phyloP scores from a whole-genome alignment of 1,140 invertebrate species.

The Drosophila orosa region DNA sequence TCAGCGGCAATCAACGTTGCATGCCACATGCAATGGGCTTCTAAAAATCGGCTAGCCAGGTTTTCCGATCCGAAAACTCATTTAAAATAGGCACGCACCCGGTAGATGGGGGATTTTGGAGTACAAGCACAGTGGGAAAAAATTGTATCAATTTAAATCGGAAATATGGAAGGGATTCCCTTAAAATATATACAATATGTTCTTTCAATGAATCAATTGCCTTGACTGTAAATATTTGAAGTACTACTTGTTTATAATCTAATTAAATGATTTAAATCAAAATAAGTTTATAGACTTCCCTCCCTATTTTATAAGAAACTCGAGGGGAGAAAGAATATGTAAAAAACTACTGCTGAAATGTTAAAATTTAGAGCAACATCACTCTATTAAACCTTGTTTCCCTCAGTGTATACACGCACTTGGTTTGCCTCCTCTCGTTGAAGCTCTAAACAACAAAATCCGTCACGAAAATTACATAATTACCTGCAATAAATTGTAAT shows the following conservation, averaged over 20 bases:
- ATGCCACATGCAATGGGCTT: constrained; percentile 40
- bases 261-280: no score
- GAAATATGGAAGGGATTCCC: no score
- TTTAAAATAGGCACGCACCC: constrained; percentile 44
- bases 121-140: neutral
- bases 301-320: no score
- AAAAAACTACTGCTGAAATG: no score
- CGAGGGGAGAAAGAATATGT: no score
- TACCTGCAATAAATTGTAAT: constrained; percentile 79
- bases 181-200: no score
- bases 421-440: constrained; percentile 22
- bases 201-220: no score
- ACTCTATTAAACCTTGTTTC: neutral
- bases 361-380: neutral
- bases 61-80: constrained; percentile 35
- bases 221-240: no score
- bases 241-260: no score
- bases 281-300: no score
- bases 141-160: neutral
- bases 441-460: constrained; percentile 43
- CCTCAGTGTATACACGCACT: constrained; percentile 49
- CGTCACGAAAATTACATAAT: constrained; percentile 74
- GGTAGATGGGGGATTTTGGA: constrained; percentile 1
- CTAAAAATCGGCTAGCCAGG: constrained; percentile 6
- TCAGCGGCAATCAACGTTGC: constrained; percentile 45